These are phyloP conservation scores for Acleris emargana DNA, from an alignment of 2,888 invertebrate genomes.

Conservation along the genomic window DNA sequence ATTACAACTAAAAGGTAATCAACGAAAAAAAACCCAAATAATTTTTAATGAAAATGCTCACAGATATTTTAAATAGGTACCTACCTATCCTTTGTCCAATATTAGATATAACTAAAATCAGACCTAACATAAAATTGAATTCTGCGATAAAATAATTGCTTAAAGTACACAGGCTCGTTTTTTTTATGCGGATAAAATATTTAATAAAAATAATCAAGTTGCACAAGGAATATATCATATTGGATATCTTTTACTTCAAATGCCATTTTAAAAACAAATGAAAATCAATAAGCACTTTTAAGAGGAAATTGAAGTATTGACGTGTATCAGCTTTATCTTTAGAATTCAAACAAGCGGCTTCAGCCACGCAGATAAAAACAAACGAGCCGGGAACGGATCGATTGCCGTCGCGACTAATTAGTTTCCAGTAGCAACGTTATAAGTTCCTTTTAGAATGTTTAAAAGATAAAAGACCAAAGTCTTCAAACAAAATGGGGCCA, in stretches of 20 bases:
- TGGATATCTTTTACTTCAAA: not conserved
- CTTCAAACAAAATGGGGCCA: not conserved
- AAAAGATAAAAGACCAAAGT: not conserved
- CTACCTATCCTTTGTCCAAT: too few relatives aligned
- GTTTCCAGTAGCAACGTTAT: conserved; percentile 15
- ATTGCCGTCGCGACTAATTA: conserved; percentile 32
- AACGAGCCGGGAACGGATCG: conserved; percentile 17
- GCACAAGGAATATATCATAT: not conserved
- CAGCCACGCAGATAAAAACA: conserved; percentile 15
- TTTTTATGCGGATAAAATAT: too few relatives aligned
- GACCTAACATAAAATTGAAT: too few relatives aligned
- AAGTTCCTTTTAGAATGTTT: conserved; percentile 16
- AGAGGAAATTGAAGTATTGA: not conserved
- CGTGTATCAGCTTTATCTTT: not conserved
- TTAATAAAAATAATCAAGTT: too few relatives aligned
- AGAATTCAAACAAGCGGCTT: conserved; percentile 5
- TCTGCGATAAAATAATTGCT: not conserved
- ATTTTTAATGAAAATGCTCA: too few relatives aligned
- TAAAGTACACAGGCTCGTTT: not conserved
- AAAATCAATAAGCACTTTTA: not conserved
- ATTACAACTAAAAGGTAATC: too few relatives aligned
- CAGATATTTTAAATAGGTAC: too few relatives aligned
- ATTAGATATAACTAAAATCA: too few relatives aligned
- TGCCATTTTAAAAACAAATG: not conserved
- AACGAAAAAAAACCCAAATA: too few relatives aligned